Conservation (phyloP, 2,888 invertebrate species). For the Calameuta pallipes region DNA sequence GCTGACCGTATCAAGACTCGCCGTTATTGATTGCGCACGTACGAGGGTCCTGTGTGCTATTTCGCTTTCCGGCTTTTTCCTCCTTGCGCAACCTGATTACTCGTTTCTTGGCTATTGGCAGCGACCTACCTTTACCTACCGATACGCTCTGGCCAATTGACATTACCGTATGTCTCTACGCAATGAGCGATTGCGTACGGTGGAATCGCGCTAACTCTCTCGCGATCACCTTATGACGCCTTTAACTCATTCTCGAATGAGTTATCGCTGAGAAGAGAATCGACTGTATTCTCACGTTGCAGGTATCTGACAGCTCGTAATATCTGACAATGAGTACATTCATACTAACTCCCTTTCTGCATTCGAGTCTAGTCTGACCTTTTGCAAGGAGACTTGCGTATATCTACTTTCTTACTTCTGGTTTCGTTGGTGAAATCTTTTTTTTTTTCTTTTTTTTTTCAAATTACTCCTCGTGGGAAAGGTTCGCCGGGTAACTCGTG, state of each 20-base stretch:
- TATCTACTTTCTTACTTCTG: neutral
- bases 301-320: neutral
- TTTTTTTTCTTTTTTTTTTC: neutral
- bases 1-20: constrained; percentile 35
- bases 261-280: neutral
- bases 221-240: neutral
- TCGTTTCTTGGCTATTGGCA: neutral
- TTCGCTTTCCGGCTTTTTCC: neutral
- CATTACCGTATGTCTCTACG: neutral
- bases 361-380: neutral
- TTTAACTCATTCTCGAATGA: neutral
- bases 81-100: neutral
- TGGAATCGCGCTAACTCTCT: neutral
- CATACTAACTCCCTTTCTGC: neutral
- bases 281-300: neutral
- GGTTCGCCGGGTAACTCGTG: neutral
- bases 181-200: neutral
- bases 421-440: neutral
- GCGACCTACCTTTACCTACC: neutral
- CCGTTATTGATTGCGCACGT: constrained; percentile 37
- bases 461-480: neutral
- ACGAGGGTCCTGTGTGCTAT: neutral
- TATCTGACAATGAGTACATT: neutral
- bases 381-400: neutral
- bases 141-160: too few relatives aligned